Conservation (phyloP, 2,888 invertebrate species). For the Crocallis elinguaria region DNA sequence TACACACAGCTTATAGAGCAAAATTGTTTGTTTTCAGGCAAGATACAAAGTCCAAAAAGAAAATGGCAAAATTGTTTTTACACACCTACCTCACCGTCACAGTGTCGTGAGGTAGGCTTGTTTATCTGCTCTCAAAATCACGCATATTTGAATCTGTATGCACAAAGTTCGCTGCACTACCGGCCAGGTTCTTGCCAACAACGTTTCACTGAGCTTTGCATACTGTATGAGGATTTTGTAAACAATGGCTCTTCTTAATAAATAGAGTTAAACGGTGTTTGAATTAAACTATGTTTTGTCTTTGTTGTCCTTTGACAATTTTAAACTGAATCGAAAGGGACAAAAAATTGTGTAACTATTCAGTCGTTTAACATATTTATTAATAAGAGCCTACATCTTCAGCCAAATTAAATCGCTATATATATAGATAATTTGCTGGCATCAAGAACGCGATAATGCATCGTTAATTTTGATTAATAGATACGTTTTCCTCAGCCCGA, state of each 20-base stretch:
- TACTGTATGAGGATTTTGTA: slow-evolving; percentile 3
- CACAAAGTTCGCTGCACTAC: slow-evolving; percentile 35
- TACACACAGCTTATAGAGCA: too few species aligned
- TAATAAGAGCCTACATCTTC: too few species aligned
- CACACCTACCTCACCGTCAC: slow-evolving; percentile 23
- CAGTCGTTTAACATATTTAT: too few species aligned
- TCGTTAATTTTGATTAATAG: slow-evolving; percentile 18
- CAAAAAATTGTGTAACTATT: too few species aligned
- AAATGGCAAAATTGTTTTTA: slow-evolving; percentile 18
- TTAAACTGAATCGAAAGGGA: too few species aligned
- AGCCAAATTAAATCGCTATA: too few species aligned
- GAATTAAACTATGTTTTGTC: too few species aligned
- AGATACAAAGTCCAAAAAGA: not conserved
- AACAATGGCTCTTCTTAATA: not conserved
- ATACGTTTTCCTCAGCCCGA: slow-evolving; percentile 12
- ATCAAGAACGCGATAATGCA: slow-evolving; percentile 7
- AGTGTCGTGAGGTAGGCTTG: slow-evolving; percentile 26
- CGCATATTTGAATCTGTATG: slow-evolving; percentile 35
- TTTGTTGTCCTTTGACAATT: too few species aligned
- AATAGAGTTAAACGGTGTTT: too few species aligned
- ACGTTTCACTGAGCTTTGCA: slow-evolving; percentile 1
- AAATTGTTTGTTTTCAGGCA: too few species aligned
- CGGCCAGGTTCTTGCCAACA: slow-evolving; percentile 10
- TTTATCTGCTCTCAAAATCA: slow-evolving; percentile 25
- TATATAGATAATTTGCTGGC: slow-evolving; percentile 5